Evolutionary conservation across 2,797 vertebrate genomes (phyloP).

Genomic region (Gymnopithys bicolor): DNA sequence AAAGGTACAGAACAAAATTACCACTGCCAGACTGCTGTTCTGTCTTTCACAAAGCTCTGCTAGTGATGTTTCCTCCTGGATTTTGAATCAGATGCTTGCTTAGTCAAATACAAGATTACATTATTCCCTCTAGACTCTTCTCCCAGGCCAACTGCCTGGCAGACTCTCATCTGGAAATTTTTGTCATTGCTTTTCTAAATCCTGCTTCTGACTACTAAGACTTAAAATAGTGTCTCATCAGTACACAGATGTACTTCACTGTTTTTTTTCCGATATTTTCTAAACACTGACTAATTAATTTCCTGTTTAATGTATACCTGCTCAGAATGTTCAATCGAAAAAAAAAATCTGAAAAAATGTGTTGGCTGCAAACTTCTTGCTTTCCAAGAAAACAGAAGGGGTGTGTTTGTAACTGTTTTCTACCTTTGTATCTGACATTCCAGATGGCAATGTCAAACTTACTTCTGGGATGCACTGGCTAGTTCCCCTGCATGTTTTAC

Average conservation of each 20-base stretch:
- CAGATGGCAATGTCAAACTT: neutral
- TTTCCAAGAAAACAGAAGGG: neutral
- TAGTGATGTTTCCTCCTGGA: neutral
- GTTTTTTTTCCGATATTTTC: conserved; percentile 36
- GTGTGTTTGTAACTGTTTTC: neutral
- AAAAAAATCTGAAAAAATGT: neutral
- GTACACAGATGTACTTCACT: conserved; percentile 34
- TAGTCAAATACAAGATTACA: neutral
- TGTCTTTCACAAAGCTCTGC: neutral
- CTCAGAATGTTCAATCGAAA: conserved; percentile 8
- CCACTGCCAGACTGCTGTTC: neutral
- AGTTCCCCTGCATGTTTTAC: neutral
- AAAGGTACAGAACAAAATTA: neutral
- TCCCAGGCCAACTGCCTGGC: conserved; percentile 14
- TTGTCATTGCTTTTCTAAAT: conserved; percentile 54
- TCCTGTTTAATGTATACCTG: conserved; percentile 24
- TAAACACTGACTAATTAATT: conserved; percentile 62
- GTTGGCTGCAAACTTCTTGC: neutral
- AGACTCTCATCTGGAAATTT: conserved; percentile 31
- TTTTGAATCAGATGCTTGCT: conserved; percentile 29
- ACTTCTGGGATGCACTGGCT: neutral
- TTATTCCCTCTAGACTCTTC: neutral
- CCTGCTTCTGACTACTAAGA: conserved; percentile 15
- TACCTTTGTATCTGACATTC: neutral
- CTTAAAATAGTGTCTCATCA: conserved; percentile 34